Conservation (phyloP, 1,140 invertebrate genomes). For the Ridgeia piscesae region DNA sequence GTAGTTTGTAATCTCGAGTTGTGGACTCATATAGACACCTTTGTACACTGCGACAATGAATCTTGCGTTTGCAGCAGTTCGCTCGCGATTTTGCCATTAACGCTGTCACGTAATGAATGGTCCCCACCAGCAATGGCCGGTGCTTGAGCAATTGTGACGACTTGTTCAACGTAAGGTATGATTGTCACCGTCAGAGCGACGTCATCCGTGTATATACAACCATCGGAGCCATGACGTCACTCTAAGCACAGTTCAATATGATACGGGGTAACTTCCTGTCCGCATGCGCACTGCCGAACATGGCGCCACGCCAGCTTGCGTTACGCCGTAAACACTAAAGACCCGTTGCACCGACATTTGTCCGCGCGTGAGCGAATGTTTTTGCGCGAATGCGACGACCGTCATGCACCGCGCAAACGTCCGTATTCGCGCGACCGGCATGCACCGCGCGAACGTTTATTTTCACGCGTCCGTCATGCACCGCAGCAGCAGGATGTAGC, state of each 20-base stretch:
- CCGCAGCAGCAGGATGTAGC: not conserved
- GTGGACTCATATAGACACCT: not conserved
- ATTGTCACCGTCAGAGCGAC: not conserved
- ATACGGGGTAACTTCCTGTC: no score
- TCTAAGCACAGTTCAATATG: no score
- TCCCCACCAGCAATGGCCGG: slow-evolving; percentile 2
- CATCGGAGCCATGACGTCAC: no score
- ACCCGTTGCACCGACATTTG: not conserved
- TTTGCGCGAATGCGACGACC: not conserved
- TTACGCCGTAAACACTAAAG: not conserved
- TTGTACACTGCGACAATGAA: not conserved
- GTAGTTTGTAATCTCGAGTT: not conserved
- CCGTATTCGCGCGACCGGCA: no score
- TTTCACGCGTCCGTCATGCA: not conserved
- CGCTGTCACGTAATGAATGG: not conserved
- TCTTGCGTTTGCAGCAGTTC: not conserved
- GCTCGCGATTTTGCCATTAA: not conserved
- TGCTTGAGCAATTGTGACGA: not conserved
- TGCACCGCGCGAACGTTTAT: no score
- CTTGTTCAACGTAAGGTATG: not conserved
- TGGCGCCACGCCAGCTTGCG: not conserved
- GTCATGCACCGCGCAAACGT: no score
- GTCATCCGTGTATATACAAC: no score
- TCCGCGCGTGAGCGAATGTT: not conserved
- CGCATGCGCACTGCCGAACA: no score